Conservation (phyloP, 2,888 invertebrate species). For the Coremacera marginata region DNA sequence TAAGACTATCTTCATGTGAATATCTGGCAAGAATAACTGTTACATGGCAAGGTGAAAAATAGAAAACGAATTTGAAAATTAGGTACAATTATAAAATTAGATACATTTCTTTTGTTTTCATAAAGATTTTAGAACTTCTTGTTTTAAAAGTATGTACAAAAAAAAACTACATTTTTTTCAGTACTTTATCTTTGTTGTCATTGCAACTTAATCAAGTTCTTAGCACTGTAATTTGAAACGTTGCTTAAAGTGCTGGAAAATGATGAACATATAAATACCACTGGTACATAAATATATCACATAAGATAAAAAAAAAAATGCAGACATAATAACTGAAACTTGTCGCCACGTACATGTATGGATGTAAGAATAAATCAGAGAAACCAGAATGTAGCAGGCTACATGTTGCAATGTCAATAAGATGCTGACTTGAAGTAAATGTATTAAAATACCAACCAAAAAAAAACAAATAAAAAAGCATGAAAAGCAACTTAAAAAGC, state of each 20-base stretch:
- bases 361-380: neutral
- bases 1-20: no score
- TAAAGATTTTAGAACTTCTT: no score
- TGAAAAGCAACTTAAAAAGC: neutral
- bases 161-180: no score
- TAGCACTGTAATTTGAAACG: constrained; percentile 9
- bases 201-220: no score
- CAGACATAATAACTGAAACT: constrained; percentile 23
- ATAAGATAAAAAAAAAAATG: neutral
- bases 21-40: no score
- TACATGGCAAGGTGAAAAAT: no score
- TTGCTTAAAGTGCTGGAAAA: neutral
- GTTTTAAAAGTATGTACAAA: no score
- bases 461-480: constrained; percentile 7
- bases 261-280: neutral
- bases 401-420: constrained; percentile 24
- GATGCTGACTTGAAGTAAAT: neutral
- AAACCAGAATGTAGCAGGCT: constrained; percentile 25
- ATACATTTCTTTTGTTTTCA: no score
- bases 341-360: constrained; percentile 8
- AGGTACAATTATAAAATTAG: no score
- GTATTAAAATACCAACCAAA: constrained; percentile 8
- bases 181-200: no score
- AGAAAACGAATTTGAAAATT: no score
- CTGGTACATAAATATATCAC: neutral